phyloP scores from a whole-genome alignment of 92 coral and sea anemone genomes.

The Palythoa grandis region DNA sequence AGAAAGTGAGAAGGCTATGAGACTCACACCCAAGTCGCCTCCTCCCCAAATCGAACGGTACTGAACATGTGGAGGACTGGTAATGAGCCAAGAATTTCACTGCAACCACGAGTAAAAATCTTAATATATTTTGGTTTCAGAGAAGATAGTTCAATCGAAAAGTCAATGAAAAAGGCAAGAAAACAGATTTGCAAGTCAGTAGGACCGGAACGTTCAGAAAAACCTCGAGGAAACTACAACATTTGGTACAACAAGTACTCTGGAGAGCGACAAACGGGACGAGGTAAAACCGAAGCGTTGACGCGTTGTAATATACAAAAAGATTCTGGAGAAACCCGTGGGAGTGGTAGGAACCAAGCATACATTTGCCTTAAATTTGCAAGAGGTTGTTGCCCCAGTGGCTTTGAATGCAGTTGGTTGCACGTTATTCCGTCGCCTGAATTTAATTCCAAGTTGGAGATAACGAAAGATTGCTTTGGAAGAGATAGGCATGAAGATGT shows the following conservation, averaged over 20 bases:
- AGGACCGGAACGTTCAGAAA: slow-evolving; percentile 77
- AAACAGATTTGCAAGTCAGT: slow-evolving; percentile 73
- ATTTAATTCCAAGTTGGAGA: slow-evolving; percentile 54
- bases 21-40: background rate
- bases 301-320: slow-evolving; percentile 68
- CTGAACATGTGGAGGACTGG: slow-evolving; percentile 26
- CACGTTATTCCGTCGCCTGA: slow-evolving; percentile 68
- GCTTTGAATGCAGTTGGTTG: slow-evolving; percentile 81
- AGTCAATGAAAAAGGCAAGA: slow-evolving; percentile 74
- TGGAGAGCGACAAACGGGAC: slow-evolving; percentile 70
- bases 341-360: slow-evolving; percentile 59
- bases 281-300: slow-evolving; percentile 53
- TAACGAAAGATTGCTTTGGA: slow-evolving; percentile 79
- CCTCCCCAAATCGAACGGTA: background rate
- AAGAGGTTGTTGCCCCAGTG: slow-evolving; percentile 87
- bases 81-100: background rate
- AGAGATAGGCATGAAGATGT: slow-evolving; percentile 82
- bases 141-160: background rate
- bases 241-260: slow-evolving; percentile 87
- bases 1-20: too few species aligned
- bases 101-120: too few species aligned
- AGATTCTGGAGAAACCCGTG: slow-evolving; percentile 83
- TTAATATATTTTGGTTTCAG: background rate
- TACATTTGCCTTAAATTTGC: slow-evolving; percentile 82
- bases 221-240: slow-evolving; percentile 69